phyloP scores from a whole-genome alignment of 2,888 invertebrate species.

The Polia nebulosa region DNA sequence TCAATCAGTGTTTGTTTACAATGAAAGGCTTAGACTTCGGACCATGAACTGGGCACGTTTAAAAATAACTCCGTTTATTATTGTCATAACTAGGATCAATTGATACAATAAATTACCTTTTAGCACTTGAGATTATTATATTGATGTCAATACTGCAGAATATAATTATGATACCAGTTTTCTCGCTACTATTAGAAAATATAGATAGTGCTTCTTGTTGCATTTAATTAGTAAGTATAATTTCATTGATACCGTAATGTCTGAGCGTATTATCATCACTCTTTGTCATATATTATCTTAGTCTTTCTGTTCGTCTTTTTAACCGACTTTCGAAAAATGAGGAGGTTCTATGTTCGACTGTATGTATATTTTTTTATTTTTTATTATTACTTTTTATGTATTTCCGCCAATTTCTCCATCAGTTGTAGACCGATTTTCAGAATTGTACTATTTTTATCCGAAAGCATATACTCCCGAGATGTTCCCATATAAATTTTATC shows the following conservation, averaged over 20 bases:
- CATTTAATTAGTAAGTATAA: neutral
- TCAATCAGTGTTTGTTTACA: constrained; percentile 44
- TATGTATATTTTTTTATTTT: no score
- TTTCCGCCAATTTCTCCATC: no score
- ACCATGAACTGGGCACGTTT: constrained; percentile 28
- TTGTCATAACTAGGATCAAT: constrained; percentile 39
- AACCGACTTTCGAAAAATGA: no score
- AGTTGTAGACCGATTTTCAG: no score
- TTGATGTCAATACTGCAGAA: constrained; percentile 17
- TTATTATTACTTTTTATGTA: no score
- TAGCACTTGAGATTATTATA: constrained; percentile 11
- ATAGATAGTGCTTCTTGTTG: constrained; percentile 3
- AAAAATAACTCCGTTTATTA: constrained; percentile 47
- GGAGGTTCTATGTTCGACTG: no score
- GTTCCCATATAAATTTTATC: no score
- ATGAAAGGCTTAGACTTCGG: constrained; percentile 23
- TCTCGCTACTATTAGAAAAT: neutral
- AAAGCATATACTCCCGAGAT: no score
- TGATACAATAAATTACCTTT: constrained; percentile 33
- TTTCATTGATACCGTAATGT: neutral
- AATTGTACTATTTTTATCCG: no score
- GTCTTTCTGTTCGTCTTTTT: no score
- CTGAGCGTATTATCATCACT: neutral
- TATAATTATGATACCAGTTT: neutral
- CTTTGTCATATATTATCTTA: no score